These are phyloP conservation scores for Aphelenchoides besseyi DNA, from an alignment of 1,140 invertebrate species.

Conservation along the genomic window DNA sequence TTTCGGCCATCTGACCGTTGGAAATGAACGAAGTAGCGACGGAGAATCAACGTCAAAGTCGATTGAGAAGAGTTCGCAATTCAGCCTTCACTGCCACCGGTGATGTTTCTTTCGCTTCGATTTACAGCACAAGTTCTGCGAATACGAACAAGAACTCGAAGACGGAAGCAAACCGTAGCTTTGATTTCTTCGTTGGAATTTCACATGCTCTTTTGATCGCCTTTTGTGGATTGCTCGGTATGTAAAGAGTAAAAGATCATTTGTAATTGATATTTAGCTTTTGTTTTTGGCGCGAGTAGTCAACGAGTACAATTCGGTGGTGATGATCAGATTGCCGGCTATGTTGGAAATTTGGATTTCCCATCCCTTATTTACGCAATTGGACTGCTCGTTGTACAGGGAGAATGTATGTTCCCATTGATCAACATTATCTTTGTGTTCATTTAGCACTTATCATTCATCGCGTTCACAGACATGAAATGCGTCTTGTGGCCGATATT, in stretches of 20 bases:
- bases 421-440: not conserved
- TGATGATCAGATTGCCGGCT: not conserved
- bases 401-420: constrained; percentile 27
- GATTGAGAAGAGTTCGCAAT: not conserved
- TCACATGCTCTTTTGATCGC: constrained; percentile 4
- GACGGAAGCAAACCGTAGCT: not conserved
- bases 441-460: constrained; percentile 28
- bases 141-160: not conserved
- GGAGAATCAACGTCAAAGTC: not conserved
- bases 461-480: constrained; percentile 33
- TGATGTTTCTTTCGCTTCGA: constrained; percentile 11
- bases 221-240: not conserved
- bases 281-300: constrained; percentile 24
- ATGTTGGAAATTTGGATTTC: constrained; percentile 23
- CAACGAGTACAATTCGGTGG: constrained; percentile 14
- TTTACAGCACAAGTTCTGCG: not conserved
- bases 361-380: constrained; percentile 21
- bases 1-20: not conserved
- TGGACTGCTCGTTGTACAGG: constrained; percentile 31
- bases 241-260: not conserved
- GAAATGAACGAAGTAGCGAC: not conserved
- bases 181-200: constrained; percentile 11
- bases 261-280: constrained; percentile 17
- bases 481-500: constrained; percentile 18
- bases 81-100: not conserved